These are phyloP conservation scores for Dioctria rufipes DNA, from an alignment of 2,888 invertebrate genomes.

Conservation along the genomic window DNA sequence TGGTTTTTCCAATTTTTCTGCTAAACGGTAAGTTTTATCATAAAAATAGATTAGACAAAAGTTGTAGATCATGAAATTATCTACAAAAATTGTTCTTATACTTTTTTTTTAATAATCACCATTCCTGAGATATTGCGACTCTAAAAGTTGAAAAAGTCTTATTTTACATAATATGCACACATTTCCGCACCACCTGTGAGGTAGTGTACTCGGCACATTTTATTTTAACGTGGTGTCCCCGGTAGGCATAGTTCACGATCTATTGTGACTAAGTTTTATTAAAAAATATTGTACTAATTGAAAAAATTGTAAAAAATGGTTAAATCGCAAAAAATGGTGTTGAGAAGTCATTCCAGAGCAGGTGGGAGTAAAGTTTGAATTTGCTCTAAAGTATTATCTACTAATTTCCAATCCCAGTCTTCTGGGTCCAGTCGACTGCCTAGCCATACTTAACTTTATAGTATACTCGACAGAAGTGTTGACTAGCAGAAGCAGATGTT, in stretches of 20 bases:
- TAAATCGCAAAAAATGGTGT: not conserved
- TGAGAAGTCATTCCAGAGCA: not conserved
- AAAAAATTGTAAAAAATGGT: not conserved
- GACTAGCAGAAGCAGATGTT: slow-evolving; percentile 13
- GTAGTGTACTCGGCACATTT: not conserved
- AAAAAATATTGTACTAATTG: too few species aligned
- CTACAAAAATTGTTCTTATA: too few species aligned
- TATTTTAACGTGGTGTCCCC: not conserved
- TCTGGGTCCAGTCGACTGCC: not conserved
- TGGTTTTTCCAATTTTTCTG: too few species aligned
- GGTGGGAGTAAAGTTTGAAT: not conserved
- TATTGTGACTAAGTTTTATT: not conserved
- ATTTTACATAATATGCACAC: not conserved
- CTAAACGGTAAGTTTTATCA: too few species aligned
- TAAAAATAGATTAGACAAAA: too few species aligned
- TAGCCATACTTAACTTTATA: slow-evolving; percentile 28
- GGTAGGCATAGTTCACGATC: not conserved
- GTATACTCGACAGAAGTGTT: slow-evolving; percentile 1
- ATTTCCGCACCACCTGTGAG: not conserved
- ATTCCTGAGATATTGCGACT: too few species aligned
- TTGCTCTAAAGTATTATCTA: not conserved
- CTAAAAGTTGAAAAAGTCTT: too few species aligned
- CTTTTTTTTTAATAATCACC: too few species aligned
- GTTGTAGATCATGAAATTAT: too few species aligned
- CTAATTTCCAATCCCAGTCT: not conserved